Conservation (phyloP, 2,113 vertebrate species). For the Toxostoma redivivum region DNA sequence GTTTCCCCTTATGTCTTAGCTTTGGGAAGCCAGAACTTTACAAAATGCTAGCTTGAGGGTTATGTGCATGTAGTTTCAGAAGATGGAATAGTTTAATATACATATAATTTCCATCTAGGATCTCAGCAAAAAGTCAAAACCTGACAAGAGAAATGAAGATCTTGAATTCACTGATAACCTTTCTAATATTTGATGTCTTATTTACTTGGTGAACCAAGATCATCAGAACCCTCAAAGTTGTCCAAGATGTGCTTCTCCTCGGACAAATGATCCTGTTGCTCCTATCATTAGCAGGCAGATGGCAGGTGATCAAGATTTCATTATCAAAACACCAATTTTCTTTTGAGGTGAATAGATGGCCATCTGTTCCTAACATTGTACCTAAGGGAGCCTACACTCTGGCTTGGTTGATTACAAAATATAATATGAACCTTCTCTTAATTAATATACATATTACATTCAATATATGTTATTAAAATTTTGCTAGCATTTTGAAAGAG, state of each 20-base stretch:
- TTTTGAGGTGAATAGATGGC: conserved; percentile 47
- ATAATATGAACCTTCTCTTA: neutral
- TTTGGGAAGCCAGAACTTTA: neutral
- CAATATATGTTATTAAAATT: neutral
- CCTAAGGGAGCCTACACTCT: neutral
- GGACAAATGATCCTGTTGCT: conserved; percentile 31
- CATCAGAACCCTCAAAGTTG: neutral
- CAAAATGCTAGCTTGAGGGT: neutral
- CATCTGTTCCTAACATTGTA: conserved; percentile 39
- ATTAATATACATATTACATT: neutral
- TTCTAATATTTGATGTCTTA: neutral
- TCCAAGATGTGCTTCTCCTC: neutral
- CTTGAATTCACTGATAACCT: neutral
- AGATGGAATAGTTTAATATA: neutral
- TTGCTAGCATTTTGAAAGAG: neutral
- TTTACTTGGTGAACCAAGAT: neutral
- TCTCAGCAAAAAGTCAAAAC: neutral
- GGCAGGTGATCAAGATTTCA: conserved; percentile 60
- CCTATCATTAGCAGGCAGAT: conserved; percentile 51
- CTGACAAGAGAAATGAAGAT: neutral
- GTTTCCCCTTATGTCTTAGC: neutral
- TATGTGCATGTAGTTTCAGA: neutral
- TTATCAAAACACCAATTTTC: conserved; percentile 55
- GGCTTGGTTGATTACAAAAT: neutral
- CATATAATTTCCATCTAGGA: neutral